Percentiles rank a stretch among this genome's conserved stretches.
These are phyloP conservation scores for Agraylea sexmaculata DNA, from an alignment of 1,140 invertebrate species.

Conservation along the genomic window DNA sequence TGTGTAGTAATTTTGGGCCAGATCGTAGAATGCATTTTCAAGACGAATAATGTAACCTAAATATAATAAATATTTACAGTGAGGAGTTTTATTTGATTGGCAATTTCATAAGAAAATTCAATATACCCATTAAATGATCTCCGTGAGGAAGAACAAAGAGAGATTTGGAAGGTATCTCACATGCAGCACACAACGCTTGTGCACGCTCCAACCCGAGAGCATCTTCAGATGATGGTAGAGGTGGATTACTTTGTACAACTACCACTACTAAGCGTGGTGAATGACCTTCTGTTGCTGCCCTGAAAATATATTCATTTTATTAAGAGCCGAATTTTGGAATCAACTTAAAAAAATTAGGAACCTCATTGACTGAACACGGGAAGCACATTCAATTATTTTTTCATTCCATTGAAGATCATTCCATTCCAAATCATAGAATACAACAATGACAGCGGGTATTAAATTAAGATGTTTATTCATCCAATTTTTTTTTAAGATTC, in stretches of 20 bases:
- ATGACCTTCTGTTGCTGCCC: slow-evolving; percentile 52
- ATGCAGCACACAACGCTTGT: slow-evolving; percentile 74
- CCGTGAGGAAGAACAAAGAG: slow-evolving; percentile 83
- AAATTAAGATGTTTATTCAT: slow-evolving; percentile 85
- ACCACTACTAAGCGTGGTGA: slow-evolving; percentile 81
- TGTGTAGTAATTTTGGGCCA: slow-evolving; percentile 86
- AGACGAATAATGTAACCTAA: slow-evolving; percentile 51
- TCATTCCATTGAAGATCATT: slow-evolving; percentile 88
- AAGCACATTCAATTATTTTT: slow-evolving; percentile 85
- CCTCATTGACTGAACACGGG: slow-evolving; percentile 75
- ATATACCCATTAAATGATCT: slow-evolving; percentile 73
- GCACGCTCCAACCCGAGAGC: slow-evolving; percentile 77
- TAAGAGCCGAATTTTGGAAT: slow-evolving; percentile 1
- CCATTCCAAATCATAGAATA: slow-evolving; percentile 97
- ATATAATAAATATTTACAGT: slow-evolving; percentile 11
- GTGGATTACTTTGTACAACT: slow-evolving; percentile 71
- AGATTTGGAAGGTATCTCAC: slow-evolving; percentile 83
- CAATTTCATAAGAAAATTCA: slow-evolving; percentile 5
- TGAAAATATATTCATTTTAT: slow-evolving; percentile 10
- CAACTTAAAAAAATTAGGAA: slow-evolving; percentile 30
- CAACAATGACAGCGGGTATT: slow-evolving; percentile 83
- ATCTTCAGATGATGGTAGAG: slow-evolving; percentile 73
- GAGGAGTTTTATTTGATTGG: slow-evolving; percentile 8
- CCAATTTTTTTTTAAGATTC: slow-evolving; percentile 93
- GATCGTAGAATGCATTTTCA: slow-evolving; percentile 87